Conservation (phyloP, 2,888 invertebrate species). For the Thymelicus acteon region DNA sequence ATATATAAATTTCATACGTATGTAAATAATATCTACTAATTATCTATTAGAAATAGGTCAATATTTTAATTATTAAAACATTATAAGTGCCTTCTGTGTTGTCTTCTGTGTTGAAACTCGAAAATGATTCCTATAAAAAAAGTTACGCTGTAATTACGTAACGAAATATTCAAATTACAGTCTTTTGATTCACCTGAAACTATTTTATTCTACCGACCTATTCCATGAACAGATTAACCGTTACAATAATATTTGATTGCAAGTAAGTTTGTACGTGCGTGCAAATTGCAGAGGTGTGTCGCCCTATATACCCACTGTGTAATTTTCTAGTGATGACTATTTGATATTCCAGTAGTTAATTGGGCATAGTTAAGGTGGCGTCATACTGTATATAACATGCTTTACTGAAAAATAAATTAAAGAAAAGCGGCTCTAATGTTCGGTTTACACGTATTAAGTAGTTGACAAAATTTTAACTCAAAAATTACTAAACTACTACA, state of each 20-base stretch:
- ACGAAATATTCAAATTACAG: constrained; percentile 8
- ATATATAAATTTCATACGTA: too few relatives aligned
- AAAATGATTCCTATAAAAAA: too few relatives aligned
- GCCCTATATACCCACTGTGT: constrained; percentile 6
- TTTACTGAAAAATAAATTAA: too few relatives aligned
- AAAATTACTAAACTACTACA: too few relatives aligned
- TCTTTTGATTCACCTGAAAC: neutral
- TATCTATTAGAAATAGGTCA: too few relatives aligned
- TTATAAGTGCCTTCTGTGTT: too few relatives aligned
- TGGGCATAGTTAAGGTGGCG: constrained; percentile 1
- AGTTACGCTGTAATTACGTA: neutral
- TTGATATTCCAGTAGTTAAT: constrained; percentile 3
- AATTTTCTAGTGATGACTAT: constrained; percentile 31
- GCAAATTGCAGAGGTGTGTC: constrained; percentile 9
- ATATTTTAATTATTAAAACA: too few relatives aligned
- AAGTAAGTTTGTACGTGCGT: constrained; percentile 16
- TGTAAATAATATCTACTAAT: too few relatives aligned
- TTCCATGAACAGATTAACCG: constrained; percentile 18
- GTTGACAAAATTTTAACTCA: too few relatives aligned
- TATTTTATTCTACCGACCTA: neutral
- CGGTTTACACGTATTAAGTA: too few relatives aligned
- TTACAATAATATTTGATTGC: constrained; percentile 12
- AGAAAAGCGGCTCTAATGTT: too few relatives aligned
- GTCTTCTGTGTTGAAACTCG: too few relatives aligned
- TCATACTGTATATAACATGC: neutral